phyloP scores from a whole-genome alignment of 2,113 vertebrate genomes.

The Elanus axillaris region DNA sequence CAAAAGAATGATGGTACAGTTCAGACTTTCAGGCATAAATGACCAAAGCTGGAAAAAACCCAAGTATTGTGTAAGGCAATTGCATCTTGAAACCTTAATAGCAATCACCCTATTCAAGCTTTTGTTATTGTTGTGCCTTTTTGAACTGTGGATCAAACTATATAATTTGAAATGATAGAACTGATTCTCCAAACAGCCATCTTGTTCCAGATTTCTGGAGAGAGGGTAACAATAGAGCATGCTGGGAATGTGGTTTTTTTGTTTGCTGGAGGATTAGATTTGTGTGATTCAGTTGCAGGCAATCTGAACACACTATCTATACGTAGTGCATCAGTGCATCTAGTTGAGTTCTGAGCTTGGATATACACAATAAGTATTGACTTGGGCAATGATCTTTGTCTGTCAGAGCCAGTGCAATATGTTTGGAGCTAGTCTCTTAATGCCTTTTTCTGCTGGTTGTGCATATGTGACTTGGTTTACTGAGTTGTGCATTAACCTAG shows the following conservation, averaged over 20 bases:
- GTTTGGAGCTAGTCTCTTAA: neutral
- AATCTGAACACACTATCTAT: neutral
- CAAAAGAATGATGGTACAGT: neutral
- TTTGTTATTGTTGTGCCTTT: neutral
- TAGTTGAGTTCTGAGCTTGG: neutral
- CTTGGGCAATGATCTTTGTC: neutral
- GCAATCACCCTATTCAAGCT: fast-evolving
- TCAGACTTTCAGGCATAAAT: neutral
- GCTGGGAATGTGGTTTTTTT: neutral
- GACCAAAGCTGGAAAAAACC: neutral
- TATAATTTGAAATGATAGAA: neutral
- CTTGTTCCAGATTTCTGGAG: neutral
- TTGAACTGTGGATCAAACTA: neutral
- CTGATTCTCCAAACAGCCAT: neutral
- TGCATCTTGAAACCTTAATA: neutral
- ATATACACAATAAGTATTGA: fast-evolving
- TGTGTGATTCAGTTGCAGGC: neutral
- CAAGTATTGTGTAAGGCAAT: neutral
- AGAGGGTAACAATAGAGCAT: neutral
- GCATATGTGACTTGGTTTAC: fast-evolving
- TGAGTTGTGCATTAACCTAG: fast-evolving
- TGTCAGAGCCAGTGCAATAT: neutral
- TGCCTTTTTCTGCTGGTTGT: neutral
- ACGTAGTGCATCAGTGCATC: neutral
- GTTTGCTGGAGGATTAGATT: neutral